Percentiles rank a stretch among this genome's conserved stretches.
Conservation (phyloP, 2,797 vertebrate species). For the Pseudotriccus pelzelni region DNA sequence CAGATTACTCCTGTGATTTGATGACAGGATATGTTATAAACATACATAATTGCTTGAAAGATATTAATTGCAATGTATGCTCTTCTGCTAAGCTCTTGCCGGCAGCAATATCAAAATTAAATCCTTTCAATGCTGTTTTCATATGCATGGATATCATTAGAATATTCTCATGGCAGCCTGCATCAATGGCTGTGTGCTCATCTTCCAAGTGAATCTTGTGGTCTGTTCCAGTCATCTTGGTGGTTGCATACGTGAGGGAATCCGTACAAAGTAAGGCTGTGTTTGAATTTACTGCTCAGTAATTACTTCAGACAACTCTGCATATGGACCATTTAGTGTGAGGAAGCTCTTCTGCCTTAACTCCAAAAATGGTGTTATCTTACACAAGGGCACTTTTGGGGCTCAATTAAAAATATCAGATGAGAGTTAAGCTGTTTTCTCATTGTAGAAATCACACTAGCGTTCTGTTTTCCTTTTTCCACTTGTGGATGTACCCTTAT, state of each 20-base stretch:
- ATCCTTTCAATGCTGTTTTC: not conserved
- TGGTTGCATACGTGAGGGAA: not conserved
- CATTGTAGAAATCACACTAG: not conserved
- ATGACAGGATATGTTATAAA: not conserved
- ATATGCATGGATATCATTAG: not conserved
- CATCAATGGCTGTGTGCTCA: fast-evolving
- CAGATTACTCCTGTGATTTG: not conserved
- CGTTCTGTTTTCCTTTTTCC: not conserved
- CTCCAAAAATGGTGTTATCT: not conserved
- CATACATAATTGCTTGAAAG: not conserved
- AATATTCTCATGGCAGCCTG: not conserved
- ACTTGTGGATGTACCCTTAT: not conserved
- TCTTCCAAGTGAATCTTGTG: not conserved
- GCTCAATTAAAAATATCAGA: not conserved
- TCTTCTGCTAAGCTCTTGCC: not conserved
- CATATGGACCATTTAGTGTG: not conserved
- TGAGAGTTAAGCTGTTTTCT: not conserved
- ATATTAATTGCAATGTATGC: not conserved
- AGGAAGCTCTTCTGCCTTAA: not conserved
- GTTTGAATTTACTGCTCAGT: not conserved
- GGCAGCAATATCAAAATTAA: not conserved
- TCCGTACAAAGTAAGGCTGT: not conserved
- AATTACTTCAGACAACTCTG: not conserved
- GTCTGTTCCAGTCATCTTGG: not conserved
- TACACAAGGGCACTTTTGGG: not conserved